A percentile compares a stretch with the other conserved stretches of the same genome.
Conservation (phyloP, 2,113 vertebrate genomes). For the Oceanites oceanicus region DNA sequence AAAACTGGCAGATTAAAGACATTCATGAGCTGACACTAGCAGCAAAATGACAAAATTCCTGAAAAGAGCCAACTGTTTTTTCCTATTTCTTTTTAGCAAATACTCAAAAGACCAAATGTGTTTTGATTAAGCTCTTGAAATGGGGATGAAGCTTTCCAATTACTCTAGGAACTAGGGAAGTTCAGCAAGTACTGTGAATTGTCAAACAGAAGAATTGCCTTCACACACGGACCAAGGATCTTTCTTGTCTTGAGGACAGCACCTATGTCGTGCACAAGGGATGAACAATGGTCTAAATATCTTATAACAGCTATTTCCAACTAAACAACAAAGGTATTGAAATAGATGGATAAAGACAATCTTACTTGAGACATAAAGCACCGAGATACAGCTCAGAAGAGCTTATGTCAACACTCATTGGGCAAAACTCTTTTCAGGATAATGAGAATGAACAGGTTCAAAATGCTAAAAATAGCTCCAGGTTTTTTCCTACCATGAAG, state of each 20-base stretch:
- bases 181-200: not conserved
- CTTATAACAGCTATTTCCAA: not conserved
- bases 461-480: constrained; percentile 23
- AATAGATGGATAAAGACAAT: constrained; percentile 29
- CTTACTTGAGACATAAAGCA: not conserved
- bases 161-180: not conserved
- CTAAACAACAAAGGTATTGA: constrained; percentile 15
- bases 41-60: not conserved
- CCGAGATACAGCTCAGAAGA: not conserved
- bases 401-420: constrained; percentile 19
- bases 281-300: not conserved
- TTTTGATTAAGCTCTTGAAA: not conserved
- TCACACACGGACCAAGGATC: not conserved
- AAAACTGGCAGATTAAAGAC: not conserved
- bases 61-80: not conserved
- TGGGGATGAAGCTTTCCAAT: not conserved
- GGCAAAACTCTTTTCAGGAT: constrained; percentile 8
- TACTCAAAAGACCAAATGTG: not conserved
- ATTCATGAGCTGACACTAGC: not conserved
- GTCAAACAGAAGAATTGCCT: not conserved
- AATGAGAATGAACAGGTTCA: constrained; percentile 29
- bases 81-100: not conserved
- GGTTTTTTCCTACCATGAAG: not conserved
- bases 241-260: not conserved
- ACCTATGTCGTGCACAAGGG: not conserved